phyloP scores from a whole-genome alignment of 2,113 vertebrate genomes.

The Chionis minor region DNA sequence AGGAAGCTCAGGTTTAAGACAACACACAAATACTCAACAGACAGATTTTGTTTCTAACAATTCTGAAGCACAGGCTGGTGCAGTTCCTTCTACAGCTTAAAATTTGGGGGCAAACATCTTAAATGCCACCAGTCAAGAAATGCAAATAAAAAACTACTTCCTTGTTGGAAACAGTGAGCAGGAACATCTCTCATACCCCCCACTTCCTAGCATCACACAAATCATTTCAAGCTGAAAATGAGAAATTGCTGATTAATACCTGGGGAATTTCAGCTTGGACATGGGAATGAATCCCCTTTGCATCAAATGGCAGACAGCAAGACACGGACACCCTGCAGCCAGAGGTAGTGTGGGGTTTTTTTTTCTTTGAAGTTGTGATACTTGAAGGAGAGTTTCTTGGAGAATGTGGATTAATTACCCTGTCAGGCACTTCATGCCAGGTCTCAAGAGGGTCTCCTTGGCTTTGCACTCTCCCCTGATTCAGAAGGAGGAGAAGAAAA shows the following conservation, averaged over 20 bases:
- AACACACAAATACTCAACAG: constrained; percentile 16
- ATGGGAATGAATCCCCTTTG: constrained; percentile 47
- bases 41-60: background rate
- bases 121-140: background rate
- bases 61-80: background rate
- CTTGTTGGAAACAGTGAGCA: background rate
- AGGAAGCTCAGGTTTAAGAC: constrained; percentile 24
- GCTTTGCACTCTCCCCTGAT: background rate
- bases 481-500: background rate
- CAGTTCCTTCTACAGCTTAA: background rate
- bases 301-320: constrained; percentile 47
- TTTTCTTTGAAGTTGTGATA: constrained; percentile 53
- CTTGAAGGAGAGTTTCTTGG: constrained; percentile 28
- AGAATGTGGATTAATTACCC: constrained; percentile 25
- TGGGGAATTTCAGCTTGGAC: constrained; percentile 46
- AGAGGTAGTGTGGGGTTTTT: background rate
- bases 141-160: constrained; percentile 22
- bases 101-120: constrained; percentile 11
- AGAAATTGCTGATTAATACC: constrained; percentile 28
- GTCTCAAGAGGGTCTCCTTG: background rate
- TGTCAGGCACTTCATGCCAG: background rate
- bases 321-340: constrained; percentile 35
- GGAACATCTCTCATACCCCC: background rate
- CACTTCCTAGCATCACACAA: background rate
- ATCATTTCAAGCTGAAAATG: constrained; percentile 19